phyloP scores from a whole-genome alignment of 2,113 vertebrate genomes.

The Myrmecobius fasciatus region DNA sequence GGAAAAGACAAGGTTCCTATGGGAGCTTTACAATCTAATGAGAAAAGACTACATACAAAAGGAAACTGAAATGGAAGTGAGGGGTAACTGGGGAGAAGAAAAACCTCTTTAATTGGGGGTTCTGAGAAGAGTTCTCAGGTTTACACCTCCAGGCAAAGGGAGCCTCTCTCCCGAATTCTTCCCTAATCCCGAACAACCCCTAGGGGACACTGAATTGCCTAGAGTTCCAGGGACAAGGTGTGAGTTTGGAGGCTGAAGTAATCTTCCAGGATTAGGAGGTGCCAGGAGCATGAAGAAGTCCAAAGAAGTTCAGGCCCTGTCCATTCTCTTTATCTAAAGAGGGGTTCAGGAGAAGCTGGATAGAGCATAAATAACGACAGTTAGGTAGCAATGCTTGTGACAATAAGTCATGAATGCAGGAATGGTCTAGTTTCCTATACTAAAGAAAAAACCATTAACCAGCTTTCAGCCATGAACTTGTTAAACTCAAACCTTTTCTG shows the following conservation, averaged over 20 bases:
- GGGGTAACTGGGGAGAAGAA: not conserved
- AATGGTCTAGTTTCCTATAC: not conserved
- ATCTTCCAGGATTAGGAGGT: not conserved
- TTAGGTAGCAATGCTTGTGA: not conserved
- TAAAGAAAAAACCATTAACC: not conserved
- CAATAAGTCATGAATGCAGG: not conserved
- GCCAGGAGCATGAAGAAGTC: not conserved
- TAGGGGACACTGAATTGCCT: not conserved
- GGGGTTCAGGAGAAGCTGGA: not conserved
- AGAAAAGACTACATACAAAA: not conserved
- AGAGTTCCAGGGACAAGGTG: not conserved
- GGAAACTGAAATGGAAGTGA: not conserved
- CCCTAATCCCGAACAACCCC: too few relatives aligned
- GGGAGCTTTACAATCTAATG: not conserved
- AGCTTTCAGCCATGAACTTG: not conserved
- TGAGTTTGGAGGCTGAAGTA: not conserved
- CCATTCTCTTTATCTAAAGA: not conserved
- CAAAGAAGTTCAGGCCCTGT: not conserved
- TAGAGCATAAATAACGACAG: not conserved
- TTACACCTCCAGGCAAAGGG: not conserved
- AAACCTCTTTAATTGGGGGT: not conserved
- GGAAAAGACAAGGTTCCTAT: not conserved
- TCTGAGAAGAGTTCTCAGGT: not conserved
- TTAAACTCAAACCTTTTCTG: not conserved
- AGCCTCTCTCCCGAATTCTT: rapidly evolving